These are phyloP conservation scores for Batillaria attramentaria DNA, from an alignment of 1,140 invertebrate genomes.

Conservation along the genomic window DNA sequence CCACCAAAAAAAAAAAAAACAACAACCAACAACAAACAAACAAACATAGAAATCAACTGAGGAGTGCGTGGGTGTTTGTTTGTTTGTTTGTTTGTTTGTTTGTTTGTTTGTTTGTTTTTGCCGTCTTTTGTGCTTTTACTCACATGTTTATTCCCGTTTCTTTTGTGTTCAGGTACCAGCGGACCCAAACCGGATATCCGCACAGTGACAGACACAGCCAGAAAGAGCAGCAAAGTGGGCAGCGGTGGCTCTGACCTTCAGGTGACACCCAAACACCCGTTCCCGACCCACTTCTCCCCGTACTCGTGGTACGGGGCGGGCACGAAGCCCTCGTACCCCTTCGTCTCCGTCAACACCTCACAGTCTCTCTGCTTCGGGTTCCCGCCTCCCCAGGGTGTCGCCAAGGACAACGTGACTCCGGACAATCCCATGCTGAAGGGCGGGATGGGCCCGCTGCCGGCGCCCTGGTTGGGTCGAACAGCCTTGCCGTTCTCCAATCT, in stretches of 20 bases:
- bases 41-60: too few relatives aligned
- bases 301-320: constrained; percentile 35
- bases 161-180: too few relatives aligned
- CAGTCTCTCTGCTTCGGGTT: constrained; percentile 46
- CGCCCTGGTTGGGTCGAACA: constrained; percentile 37
- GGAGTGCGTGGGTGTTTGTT: too few relatives aligned
- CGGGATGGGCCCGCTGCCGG: constrained; percentile 5
- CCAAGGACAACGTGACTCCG: constrained; percentile 23
- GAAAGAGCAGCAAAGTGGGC: constrained; percentile 17
- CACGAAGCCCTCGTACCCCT: constrained; percentile 37
- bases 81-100: too few relatives aligned
- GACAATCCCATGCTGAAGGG: constrained; percentile 23
- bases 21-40: too few relatives aligned
- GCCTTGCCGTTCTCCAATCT: constrained; percentile 36
- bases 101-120: too few relatives aligned
- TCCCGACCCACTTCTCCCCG: constrained; percentile 35
- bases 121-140: too few relatives aligned
- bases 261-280: constrained; percentile 31
- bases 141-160: too few relatives aligned
- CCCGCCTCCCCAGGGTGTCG: constrained; percentile 20
- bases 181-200: too few relatives aligned
- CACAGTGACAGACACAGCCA: too few relatives aligned
- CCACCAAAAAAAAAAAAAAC: too few relatives aligned
- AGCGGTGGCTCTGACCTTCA: background rate
- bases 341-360: constrained; percentile 42